Percentiles rank a stretch among this genome's conserved stretches.
These are phyloP conservation scores for Peromyscus eremicus DNA, from an alignment of 2,797 vertebrate genomes.

Conservation along the genomic window DNA sequence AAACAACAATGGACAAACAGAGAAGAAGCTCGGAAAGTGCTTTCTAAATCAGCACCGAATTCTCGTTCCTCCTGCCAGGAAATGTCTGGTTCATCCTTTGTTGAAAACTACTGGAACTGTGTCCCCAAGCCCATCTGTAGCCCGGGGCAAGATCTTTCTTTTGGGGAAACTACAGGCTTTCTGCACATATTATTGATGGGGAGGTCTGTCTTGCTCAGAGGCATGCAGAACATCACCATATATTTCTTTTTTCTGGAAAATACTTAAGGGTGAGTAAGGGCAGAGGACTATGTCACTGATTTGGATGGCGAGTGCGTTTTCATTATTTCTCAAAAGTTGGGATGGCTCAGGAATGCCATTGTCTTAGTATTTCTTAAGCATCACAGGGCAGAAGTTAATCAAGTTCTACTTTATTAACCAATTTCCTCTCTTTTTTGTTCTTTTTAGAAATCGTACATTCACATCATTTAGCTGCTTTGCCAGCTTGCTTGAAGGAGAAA, in stretches of 20 bases:
- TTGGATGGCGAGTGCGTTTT: background rate
- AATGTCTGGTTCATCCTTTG: slow-evolving; percentile 22
- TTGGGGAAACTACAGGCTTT: slow-evolving; percentile 59
- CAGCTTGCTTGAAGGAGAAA: slow-evolving; percentile 1
- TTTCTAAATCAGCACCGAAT: slow-evolving; percentile 53
- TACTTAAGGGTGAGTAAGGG: background rate
- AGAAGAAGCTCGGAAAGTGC: background rate
- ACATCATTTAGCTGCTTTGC: slow-evolving; percentile 5
- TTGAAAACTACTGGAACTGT: slow-evolving; percentile 4
- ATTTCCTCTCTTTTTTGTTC: slow-evolving; percentile 50
- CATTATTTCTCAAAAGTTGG: background rate
- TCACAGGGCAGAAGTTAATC: slow-evolving; percentile 52
- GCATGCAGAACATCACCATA: slow-evolving; percentile 25
- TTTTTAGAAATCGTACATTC: background rate
- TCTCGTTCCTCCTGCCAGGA: slow-evolving; percentile 13
- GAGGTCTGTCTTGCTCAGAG: slow-evolving; percentile 53
- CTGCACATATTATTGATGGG: slow-evolving; percentile 52
- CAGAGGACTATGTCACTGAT: background rate
- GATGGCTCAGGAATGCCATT: slow-evolving; percentile 35
- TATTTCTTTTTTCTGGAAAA: slow-evolving; percentile 66
- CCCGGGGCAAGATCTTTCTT: slow-evolving; percentile 40
- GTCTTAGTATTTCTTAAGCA: slow-evolving; percentile 64
- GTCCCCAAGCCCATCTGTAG: slow-evolving; percentile 37
- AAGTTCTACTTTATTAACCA: slow-evolving; percentile 69
- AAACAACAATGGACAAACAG: background rate